Evolutionary conservation across 2,113 vertebrate genomes (phyloP).

Genomic region (Dicaeum eximium): DNA sequence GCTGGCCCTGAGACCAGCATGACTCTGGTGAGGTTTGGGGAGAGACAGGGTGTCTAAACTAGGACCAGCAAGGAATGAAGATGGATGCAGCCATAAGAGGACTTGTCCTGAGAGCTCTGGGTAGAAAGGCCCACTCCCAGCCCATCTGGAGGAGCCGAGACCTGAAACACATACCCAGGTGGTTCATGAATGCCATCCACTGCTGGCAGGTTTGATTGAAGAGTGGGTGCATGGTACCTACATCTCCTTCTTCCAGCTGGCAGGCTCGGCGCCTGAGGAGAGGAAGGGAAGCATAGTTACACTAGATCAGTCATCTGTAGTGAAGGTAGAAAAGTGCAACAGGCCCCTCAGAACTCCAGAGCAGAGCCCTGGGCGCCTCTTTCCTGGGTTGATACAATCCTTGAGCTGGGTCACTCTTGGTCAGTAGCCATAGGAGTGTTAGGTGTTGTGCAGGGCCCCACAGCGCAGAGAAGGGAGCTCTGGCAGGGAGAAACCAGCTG

Average conservation of each 20-base stretch:
- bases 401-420: neutral
- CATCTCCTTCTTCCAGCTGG: constrained; percentile 90
- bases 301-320: neutral
- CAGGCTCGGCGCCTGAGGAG: constrained; percentile 78
- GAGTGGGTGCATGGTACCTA: constrained; percentile 80
- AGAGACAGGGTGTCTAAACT: neutral
- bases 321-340: neutral
- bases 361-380: neutral
- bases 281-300: neutral
- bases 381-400: neutral
- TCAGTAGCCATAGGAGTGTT: neutral
- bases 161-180: constrained; percentile 73
- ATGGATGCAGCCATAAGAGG: rapidly evolving
- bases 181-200: constrained; percentile 87
- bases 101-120: neutral
- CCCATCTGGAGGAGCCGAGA: neutral
- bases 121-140: neutral
- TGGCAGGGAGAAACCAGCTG: neutral
- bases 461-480: neutral
- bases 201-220: constrained; percentile 80
- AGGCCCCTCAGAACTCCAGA: neutral
- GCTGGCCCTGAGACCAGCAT: neutral
- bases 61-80: neutral
- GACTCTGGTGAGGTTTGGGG: neutral
- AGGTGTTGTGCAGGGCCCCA: neutral